Conservation (phyloP, 2,888 invertebrate genomes). For the Blastobasis lacticolella region DNA sequence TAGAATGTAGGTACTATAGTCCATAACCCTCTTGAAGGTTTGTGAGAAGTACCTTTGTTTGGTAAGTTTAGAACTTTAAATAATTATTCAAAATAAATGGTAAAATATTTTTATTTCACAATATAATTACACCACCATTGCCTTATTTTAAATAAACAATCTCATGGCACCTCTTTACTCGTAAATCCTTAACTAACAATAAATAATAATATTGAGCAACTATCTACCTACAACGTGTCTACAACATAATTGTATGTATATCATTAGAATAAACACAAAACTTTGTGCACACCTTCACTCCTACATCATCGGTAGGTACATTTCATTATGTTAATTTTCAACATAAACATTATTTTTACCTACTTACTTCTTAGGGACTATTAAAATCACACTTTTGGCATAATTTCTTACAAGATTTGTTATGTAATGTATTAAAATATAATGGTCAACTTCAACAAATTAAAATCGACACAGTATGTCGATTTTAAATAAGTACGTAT, state of each 20-base stretch:
- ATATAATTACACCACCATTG: not conserved
- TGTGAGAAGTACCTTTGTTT: no score
- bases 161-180: not conserved
- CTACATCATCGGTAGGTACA: slow-evolving; percentile 46
- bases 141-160: not conserved
- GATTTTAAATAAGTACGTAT: no score
- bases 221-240: not conserved
- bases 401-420: no score
- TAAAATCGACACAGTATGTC: no score
- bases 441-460: no score
- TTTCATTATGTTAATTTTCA: slow-evolving; percentile 24
- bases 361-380: not conserved
- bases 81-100: not conserved
- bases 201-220: not conserved
- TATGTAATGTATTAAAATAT: no score
- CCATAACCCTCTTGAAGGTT: no score
- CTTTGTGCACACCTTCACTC: slow-evolving; percentile 30
- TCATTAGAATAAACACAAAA: slow-evolving; percentile 19
- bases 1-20: no score
- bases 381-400: not conserved
- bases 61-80: no score
- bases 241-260: not conserved
- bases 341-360: slow-evolving; percentile 6
- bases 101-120: not conserved
- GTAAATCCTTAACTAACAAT: not conserved